Base-by-base conservation (phyloP, 1,140 invertebrate species). In the Drosophila kanapiae region DNA sequence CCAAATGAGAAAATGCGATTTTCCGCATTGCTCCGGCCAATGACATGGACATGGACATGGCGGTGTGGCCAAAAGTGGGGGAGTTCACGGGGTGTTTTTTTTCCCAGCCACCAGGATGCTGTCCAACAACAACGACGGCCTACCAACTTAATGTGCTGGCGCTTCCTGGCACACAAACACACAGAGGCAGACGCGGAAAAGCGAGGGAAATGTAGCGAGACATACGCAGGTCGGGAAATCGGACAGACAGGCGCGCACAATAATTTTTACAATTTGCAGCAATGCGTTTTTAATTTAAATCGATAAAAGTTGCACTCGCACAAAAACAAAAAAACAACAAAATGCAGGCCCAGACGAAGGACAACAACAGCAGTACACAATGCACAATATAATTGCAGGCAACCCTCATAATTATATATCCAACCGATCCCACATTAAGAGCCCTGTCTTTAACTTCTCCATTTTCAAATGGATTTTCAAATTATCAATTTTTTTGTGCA, bases 1-100 rank as follows among this genome's bases (percentile, higher is more conserved):
- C 84, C 85, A 88, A 88, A 88, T 90, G 84, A 88, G 84, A 88
- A 88, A 88, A 88, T 88, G 85, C 84, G 84, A 88, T 88, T 90
- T 88, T 90, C 83, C 84, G 84, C 84, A 88, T 80, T 88, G 84
- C 85, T 83, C 84, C 69, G 85, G 84, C 84, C 84, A 88, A 85
- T 88, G 85, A 88, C 85, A 88, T 88, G 77, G 67, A 72, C 80
- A 85, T 78, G 82, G 60, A 78, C 81, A 27, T 56, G 60, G 45
- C 69, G 71, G 13, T 16, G 56, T 61, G 56, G 61, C 35, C 10
- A 16, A 11, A 18, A 59, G 49, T 47, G 42, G 4, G 29, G n/a
- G 23, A n/a, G 33, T n/a, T n/a, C n/a, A n/a, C n/a, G n/a, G n/a
- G n/a, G n/a, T n/a, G n/a, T n/a, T 31, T 9, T 16, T 31, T 58